Base-by-base conservation (phyloP, 1,140 invertebrate species). In the Leptonema lineaticorne region DNA sequence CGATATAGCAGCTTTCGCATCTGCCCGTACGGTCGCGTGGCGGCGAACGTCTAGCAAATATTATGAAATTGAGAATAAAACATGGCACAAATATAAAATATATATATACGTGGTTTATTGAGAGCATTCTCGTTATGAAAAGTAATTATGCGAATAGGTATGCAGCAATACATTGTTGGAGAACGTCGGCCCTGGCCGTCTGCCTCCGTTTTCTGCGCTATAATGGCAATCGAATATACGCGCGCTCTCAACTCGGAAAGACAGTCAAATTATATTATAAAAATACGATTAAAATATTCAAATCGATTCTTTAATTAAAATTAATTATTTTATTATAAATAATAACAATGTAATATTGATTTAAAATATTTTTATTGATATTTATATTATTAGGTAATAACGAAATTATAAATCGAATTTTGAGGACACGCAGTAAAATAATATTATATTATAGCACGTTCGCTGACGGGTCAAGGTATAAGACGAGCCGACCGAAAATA, bases 121-220 rank as follows among this genome's bases (percentile, higher is more conserved):
- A n/a, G 5, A 41, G 7, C 24, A 24, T 26, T 26, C 8, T 53
- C 11, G 16, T n/a, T 26, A 53, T 53, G 22, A 53, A 53, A 22
- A 48, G 16, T 48, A 53, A 53, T 53, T 53, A 53, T 26, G 20
- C 18, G 24, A 53, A 22, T 24, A 24, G n/a, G 22, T 53, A 22
- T 26, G 18, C 50, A 26, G 20, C 20, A 22, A 53, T 18, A 53
- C 50, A 53, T 53, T 53, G 50, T 53, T 53, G 20, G 50, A 53
- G 50, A 53, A 53, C 50, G 50, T 53, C 50, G 50, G 50, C 50
- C 50, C 22, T 53, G 50, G 50, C 50, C 50, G 50, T 53, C 50
- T 53, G 50, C 50, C 50, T 53, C 50, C 50, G 50, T 53, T 53
- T n/a, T 53, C 50, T 53, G 50, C 22, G 50, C 50, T 53, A 26